phyloP scores from a whole-genome alignment of 2,113 vertebrate species.

The Cephalopterus ornatus region DNA sequence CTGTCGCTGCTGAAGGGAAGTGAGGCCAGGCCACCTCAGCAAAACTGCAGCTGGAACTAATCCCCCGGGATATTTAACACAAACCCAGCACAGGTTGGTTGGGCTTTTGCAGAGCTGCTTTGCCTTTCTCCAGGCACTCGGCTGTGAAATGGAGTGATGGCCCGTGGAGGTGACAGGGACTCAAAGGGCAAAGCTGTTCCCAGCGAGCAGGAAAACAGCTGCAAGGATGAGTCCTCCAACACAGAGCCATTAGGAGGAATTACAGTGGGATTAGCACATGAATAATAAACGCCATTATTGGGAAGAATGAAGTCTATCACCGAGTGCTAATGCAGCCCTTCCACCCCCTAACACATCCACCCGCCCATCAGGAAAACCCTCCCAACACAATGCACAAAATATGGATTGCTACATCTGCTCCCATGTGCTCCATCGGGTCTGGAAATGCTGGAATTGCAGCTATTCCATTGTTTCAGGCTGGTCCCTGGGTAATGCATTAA shows the following conservation, averaged over 20 bases:
- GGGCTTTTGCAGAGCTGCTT: neutral
- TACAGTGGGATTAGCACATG: neutral
- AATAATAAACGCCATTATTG: conserved; percentile 22
- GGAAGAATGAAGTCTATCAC: neutral
- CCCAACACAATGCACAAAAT: neutral
- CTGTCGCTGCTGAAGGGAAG: conserved; percentile 1
- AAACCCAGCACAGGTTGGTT: neutral
- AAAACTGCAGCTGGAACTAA: conserved; percentile 54
- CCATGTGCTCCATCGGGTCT: neutral
- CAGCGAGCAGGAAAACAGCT: neutral
- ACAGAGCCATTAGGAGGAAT: neutral
- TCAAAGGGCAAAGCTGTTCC: neutral
- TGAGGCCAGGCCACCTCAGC: conserved; percentile 6
- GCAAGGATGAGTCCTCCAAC: neutral
- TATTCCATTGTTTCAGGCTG: neutral
- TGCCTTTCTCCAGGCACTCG: neutral
- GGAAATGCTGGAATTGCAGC: neutral
- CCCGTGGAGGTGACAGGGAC: neutral
- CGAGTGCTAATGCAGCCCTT: neutral
- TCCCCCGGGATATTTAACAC: neutral
- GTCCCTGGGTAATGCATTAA: neutral
- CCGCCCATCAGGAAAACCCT: neutral
- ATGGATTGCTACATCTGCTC: neutral
- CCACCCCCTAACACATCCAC: neutral
- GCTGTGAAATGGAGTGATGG: neutral